These are phyloP conservation scores for Spinus pinus DNA, from an alignment of 2,797 vertebrate genomes.

Conservation along the genomic window DNA sequence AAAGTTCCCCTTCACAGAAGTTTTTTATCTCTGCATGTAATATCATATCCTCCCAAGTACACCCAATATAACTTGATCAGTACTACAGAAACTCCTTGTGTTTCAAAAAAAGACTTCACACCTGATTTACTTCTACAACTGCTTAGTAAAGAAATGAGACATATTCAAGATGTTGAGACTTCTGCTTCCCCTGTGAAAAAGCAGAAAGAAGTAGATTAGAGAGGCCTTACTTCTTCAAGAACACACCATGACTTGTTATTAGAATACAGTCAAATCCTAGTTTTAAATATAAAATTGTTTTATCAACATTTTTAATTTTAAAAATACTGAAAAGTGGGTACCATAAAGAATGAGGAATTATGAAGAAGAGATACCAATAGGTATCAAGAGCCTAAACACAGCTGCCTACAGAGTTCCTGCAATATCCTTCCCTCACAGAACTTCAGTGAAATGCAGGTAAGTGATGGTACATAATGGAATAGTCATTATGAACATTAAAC, in stretches of 20 bases:
- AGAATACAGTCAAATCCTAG: neutral
- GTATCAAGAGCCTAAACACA: neutral
- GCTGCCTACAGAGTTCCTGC: neutral
- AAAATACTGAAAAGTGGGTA: neutral
- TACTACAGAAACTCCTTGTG: neutral
- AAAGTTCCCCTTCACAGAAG: neutral
- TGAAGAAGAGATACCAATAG: neutral
- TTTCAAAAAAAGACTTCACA: neutral
- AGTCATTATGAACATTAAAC: neutral
- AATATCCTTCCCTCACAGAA: neutral
- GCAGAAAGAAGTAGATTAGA: neutral
- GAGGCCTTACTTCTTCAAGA: neutral
- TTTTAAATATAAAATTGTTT: neutral
- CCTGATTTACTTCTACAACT: neutral
- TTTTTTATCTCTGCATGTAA: neutral
- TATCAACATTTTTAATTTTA: neutral
- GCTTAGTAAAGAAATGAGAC: neutral
- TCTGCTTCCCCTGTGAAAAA: neutral
- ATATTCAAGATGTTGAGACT: neutral
- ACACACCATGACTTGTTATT: neutral
- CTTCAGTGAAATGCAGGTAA: neutral
- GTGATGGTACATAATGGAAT: neutral
- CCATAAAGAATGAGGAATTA: neutral
- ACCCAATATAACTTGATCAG: neutral
- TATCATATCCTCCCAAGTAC: neutral